phyloP scores from a whole-genome alignment of 2,797 vertebrate species.

The Staurois parvus region DNA sequence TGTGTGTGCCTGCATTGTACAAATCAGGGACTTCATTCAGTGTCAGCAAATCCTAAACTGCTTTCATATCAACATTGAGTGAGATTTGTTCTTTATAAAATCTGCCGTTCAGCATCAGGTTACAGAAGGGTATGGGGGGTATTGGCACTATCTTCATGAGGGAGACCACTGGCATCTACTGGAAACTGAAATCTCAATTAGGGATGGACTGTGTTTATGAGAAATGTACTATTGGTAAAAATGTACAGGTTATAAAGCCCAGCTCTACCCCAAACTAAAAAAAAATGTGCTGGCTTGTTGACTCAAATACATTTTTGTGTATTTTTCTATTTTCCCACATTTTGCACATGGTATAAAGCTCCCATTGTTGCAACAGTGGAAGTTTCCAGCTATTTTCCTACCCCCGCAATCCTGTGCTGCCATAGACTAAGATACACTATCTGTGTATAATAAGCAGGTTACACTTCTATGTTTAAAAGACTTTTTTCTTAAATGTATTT shows the following conservation, averaged over 20 bases:
- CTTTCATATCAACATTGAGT: no score
- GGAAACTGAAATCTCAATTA: neutral
- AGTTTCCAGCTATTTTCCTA: neutral
- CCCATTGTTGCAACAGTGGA: neutral
- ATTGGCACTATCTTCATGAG: no score
- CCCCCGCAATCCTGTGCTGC: neutral
- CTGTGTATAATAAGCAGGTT: neutral
- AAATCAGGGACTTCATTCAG: no score
- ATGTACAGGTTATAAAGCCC: neutral
- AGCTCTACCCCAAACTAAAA: neutral
- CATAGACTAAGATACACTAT: neutral
- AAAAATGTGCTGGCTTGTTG: neutral
- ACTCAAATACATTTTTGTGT: neutral
- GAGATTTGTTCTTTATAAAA: no score
- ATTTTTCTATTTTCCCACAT: neutral
- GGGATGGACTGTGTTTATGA: neutral
- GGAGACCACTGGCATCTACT: no score
- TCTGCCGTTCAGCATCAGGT: no score
- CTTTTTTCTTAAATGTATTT: neutral
- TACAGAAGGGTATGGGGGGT: no score
- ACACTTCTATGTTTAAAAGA: neutral
- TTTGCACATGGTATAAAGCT: neutral
- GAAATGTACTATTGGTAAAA: neutral
- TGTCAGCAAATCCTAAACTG: no score
- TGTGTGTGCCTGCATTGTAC: no score